Percentiles rank a stretch among this genome's conserved stretches.
Evolutionary conservation across 2,797 vertebrate genomes (phyloP).

Genomic region (Peromyscus attwateri): DNA sequence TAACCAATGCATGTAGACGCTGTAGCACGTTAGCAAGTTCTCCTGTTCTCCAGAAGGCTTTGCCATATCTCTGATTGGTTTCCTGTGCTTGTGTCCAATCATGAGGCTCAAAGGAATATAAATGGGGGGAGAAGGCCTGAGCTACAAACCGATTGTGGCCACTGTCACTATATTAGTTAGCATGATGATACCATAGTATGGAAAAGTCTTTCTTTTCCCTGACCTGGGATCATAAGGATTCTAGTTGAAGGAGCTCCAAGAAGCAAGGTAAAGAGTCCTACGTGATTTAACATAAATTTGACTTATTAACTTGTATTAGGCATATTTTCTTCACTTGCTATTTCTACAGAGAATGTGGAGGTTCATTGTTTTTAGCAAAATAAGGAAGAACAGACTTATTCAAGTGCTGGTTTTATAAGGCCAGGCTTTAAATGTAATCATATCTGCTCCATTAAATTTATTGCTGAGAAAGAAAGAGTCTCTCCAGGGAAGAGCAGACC

Average conservation of each 20-base stretch:
- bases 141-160: background rate
- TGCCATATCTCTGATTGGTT: background rate
- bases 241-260: background rate
- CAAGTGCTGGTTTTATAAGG: background rate
- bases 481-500: background rate
- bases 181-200: background rate
- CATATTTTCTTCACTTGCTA: background rate
- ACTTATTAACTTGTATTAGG: background rate
- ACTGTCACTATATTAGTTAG: background rate
- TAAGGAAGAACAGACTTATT: constrained; percentile 12
- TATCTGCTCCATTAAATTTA: constrained; percentile 15
- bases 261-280: background rate
- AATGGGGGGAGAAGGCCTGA: background rate
- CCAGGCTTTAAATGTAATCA: background rate
- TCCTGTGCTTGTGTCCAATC: background rate
- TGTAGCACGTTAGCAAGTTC: background rate
- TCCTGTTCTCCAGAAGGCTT: background rate
- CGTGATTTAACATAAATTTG: background rate
- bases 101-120: constrained; percentile 16
- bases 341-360: background rate
- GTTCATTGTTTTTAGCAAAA: background rate
- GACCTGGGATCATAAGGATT: background rate
- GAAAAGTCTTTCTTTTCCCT: background rate
- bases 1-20: background rate
- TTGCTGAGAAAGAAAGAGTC: background rate